Base-by-base conservation (phyloP, 2,113 vertebrate species). In the Sinocyclocheilus anophthalmus region DNA sequence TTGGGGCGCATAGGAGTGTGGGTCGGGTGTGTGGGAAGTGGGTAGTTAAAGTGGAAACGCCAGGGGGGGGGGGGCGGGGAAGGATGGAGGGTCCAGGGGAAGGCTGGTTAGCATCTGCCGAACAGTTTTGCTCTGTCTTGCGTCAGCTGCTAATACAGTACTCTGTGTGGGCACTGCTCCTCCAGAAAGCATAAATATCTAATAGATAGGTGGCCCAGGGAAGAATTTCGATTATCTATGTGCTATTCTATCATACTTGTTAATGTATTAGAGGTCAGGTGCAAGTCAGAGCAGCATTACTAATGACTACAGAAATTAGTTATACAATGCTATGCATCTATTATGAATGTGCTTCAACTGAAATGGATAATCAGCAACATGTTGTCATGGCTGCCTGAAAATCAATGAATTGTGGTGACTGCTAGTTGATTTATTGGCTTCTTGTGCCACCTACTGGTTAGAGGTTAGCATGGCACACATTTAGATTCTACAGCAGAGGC, bases 51-150 rank as follows among this genome's bases (percentile, higher is more conserved):
- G n/a, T n/a, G n/a, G n/a, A n/a, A n/a, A n/a, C n/a, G n/a, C n/a
- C n/a, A n/a, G n/a, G n/a, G n/a, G n/a, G n/a, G n/a, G n/a, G n/a
- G n/a, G n/a, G n/a, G n/a, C n/a, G n/a, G n/a, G n/a, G n/a, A n/a
- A n/a, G n/a, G n/a, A n/a, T n/a, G n/a, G n/a, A n/a, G n/a, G n/a
- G n/a, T n/a, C n/a, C n/a, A n/a, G n/a, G n/a, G n/a, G n/a, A n/a
- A n/a, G n/a, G n/a, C 59, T 65, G 76, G 76, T 77, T 42, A 26
- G 79, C 14, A 81, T 45, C 39, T 50, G 61, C 79, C 22, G 39
- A 81, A 67, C n/a, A 79, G 77, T 73, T 83, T 73, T 83, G 30
- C 81, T 33, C 20, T 57, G 5, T n/a, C 48, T 83, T 83, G 81
- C 81, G 13, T 83, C 81, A 83, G 67, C 81, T 83, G 65, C 63